Percentiles rank a stretch among this genome's conserved stretches.
phyloP scores from a whole-genome alignment of 1,140 invertebrate species.

The Solen grandis region DNA sequence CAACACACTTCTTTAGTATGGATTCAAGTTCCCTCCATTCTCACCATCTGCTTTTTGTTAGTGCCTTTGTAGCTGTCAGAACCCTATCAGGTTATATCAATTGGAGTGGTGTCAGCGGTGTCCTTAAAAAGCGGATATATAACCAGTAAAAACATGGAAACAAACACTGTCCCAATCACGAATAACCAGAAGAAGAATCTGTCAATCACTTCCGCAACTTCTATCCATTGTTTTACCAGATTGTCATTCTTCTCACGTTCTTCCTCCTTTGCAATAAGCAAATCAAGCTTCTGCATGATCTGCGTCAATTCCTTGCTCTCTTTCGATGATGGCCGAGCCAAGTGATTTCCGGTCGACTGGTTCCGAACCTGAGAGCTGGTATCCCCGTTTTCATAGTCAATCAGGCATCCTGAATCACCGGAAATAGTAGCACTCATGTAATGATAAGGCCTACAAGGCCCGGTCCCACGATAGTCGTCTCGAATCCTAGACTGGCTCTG shows the following conservation, averaged over 20 bases:
- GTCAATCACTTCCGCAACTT: slow-evolving; percentile 99
- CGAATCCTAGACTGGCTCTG: background rate
- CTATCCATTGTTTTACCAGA: slow-evolving; percentile 90
- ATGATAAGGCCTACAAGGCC: slow-evolving; percentile 10
- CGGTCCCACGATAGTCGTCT: background rate
- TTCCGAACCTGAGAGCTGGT: slow-evolving; percentile 8
- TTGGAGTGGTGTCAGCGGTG: too few species aligned
- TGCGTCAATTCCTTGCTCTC: slow-evolving; percentile 20
- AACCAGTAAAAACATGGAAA: slow-evolving; percentile 97
- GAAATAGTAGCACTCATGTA: slow-evolving; percentile 47
- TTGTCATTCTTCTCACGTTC: slow-evolving; percentile 58
- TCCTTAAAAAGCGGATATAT: slow-evolving; percentile 88
- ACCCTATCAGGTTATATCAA: too few species aligned
- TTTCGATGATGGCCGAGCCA: background rate
- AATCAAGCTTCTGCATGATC: slow-evolving; percentile 61
- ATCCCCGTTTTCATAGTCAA: slow-evolving; percentile 67
- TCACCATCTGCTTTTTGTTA: too few species aligned
- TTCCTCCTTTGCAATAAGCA: slow-evolving; percentile 61
- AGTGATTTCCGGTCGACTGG: background rate
- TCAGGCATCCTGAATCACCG: slow-evolving; percentile 70
- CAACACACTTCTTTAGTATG: too few species aligned
- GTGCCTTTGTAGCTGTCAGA: too few species aligned
- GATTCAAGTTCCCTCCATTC: too few species aligned
- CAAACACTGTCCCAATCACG: slow-evolving; percentile 95
- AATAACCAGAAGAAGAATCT: slow-evolving; percentile 98